Base-by-base conservation (phyloP, 2,113 vertebrate genomes). In the Mystacornis crossleyi region DNA sequence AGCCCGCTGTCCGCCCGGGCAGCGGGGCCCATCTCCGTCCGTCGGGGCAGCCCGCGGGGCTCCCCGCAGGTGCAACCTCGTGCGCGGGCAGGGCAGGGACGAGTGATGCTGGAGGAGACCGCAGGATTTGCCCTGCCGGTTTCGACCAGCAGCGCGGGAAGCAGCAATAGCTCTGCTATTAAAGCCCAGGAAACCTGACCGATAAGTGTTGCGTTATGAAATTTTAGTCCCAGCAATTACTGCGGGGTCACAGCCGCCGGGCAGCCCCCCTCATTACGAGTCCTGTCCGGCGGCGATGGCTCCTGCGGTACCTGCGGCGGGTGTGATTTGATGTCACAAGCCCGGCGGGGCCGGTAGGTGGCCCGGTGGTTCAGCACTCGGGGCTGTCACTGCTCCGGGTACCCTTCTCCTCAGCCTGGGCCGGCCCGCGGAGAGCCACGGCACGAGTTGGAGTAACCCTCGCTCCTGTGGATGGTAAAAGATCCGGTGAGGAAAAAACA, bases 181-280 rank as follows among this genome's bases (percentile, higher is more conserved):
- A 31, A 87, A 72, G 38, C 6, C 3, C 47, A 12, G 66, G 5
- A 60, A 69, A 38, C 6, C 64, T 33, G 38, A 17, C 51, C 10
- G 24, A 11, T 34, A 9, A 5, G 12, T 26, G 33, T 8, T 23
- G 19, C 2, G 6, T n/a, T 84, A 15, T 38, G n/a, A 34, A n/a
- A 58, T 31, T 9, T 51, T 3, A 4, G 1, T 47, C 11, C 8
- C 36, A 28, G 51, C 18, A 6, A 6, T 31, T 54, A 1, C 4
- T 4, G 40, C 34, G 20, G 48, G 48, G 36, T 25, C 20, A 1
- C 2, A 4, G 69, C 47, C 16, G 47, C 47, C 24, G 7, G 38
- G 1, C 43, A 43, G 53, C 36, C 13, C 40, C 16, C 2, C 34
- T 20, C 23, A 0, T 14, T 7, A 1, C 18, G 3, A 16, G 21